Conservation (phyloP, 2,888 invertebrate species). For the Pseudococcus longispinus region DNA sequence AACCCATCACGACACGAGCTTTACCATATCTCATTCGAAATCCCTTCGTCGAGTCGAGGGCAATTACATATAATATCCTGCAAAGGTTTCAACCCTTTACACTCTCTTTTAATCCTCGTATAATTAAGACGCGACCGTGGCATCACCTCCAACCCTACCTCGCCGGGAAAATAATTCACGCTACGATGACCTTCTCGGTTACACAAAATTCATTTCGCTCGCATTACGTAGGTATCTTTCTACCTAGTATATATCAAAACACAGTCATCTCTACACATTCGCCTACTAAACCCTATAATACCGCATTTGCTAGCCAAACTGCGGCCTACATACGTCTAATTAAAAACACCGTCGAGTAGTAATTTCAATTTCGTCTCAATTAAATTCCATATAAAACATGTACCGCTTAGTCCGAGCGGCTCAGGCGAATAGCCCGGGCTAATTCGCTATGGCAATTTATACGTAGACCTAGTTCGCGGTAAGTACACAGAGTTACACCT, state of each 20-base stretch:
- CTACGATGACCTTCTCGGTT: neutral
- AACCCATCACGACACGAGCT: neutral
- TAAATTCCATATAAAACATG: neutral
- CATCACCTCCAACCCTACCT: neutral
- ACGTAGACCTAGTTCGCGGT: neutral
- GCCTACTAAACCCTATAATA: neutral
- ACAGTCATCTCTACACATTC: neutral
- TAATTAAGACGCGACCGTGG: constrained; percentile 6
- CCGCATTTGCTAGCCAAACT: neutral
- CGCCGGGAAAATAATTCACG: neutral
- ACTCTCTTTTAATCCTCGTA: constrained; percentile 1
- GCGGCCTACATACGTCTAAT: neutral
- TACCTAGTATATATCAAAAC: neutral
- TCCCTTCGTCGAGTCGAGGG: neutral
- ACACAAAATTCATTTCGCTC: neutral
- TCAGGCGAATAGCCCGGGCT: neutral
- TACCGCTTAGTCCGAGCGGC: neutral
- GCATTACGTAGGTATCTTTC: too few relatives aligned
- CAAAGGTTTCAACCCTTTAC: constrained; percentile 7
- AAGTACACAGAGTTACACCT: neutral
- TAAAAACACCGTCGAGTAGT: neutral
- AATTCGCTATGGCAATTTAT: neutral
- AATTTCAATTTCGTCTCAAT: neutral
- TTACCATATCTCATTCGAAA: neutral
- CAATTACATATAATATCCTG: neutral